Conservation (phyloP, 2,797 vertebrate species). For the Hapalemur alaotrensis region DNA sequence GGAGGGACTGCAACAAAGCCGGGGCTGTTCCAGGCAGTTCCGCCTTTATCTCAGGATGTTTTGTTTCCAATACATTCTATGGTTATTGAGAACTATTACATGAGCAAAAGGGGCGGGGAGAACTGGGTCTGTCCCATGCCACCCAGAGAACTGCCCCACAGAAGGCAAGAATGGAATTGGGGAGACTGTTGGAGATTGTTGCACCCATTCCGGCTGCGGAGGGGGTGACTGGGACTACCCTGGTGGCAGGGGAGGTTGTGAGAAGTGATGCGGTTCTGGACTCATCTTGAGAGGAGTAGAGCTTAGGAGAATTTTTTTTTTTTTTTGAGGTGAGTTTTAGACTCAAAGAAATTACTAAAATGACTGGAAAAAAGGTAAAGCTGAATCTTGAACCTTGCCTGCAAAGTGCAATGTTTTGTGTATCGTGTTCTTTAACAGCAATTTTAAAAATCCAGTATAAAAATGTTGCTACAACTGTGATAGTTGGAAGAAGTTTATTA, state of each 20-base stretch:
- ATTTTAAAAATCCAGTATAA: background rate
- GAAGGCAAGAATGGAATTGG: too few species aligned
- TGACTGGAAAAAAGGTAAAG: background rate
- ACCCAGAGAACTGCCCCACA: background rate
- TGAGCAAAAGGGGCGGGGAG: background rate
- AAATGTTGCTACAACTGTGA: background rate
- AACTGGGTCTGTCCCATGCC: background rate
- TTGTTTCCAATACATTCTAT: background rate
- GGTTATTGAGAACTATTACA: background rate
- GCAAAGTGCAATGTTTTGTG: background rate
- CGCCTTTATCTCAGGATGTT: background rate
- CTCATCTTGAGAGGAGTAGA: background rate
- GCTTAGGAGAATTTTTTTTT: background rate
- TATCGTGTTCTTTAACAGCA: background rate
- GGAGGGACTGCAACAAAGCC: background rate
- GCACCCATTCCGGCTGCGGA: background rate
- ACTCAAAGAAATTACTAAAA: background rate
- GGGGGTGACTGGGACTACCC: rapidly evolving
- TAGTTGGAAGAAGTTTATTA: background rate
- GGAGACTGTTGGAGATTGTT: background rate
- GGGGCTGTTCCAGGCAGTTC: background rate
- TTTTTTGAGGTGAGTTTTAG: background rate
- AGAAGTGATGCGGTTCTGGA: background rate
- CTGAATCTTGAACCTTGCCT: background rate
- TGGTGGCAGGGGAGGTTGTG: background rate